Evolutionary conservation across 1,140 invertebrate species (phyloP), one percentile per base, ranked within the genome.

Genomic region (Hestina assimilis): DNA sequence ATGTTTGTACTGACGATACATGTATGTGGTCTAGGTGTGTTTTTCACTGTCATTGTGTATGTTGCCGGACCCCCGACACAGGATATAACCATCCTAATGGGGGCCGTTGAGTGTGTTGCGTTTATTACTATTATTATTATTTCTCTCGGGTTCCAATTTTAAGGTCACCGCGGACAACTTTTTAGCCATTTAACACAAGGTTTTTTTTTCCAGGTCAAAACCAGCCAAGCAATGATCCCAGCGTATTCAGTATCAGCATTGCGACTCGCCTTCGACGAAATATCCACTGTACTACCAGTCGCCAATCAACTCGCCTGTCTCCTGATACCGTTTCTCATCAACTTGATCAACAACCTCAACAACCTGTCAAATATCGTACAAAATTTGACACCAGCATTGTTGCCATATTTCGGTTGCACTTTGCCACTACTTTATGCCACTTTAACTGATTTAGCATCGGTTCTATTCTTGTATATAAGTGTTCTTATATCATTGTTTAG

Each of bases 331-430:
- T 87, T 87, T 41, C 48, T 87, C 0, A 83, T 85, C 15, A 85
- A 85, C 41, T 40, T 87, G 0, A 83, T 87, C 41, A 87, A 85
- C 26, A 87, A 87, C 20, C 35, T 87, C 4, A 85, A 87, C 47
- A 83, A 85, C 20, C 24, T 87, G 0, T 85, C 82, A 0, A 87
- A 87, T 23, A 85, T 87, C 0, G 79, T 87, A 0, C 79, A 82
- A 29, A 87, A 87, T 58, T 43, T 87, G 8, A 87, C 83, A 2
- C 83, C 83, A 17, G 81, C 81, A 0, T 38, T 87, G 4, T 24
- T 87, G 15, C 83, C 83, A 4, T 85, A 87, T 24, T 87, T 87
- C 38, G 81, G 83, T 0, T 85, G 81, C 33, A 87, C 81, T 0
- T 48, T 87, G n/a, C 83, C 83, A 0, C 53, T 87, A 5, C 31